A percentile compares a stretch with the other conserved stretches of the same genome.
These are phyloP conservation scores for Microchirus variegatus DNA, from an alignment of 2,797 vertebrate genomes.

Conservation along the genomic window DNA sequence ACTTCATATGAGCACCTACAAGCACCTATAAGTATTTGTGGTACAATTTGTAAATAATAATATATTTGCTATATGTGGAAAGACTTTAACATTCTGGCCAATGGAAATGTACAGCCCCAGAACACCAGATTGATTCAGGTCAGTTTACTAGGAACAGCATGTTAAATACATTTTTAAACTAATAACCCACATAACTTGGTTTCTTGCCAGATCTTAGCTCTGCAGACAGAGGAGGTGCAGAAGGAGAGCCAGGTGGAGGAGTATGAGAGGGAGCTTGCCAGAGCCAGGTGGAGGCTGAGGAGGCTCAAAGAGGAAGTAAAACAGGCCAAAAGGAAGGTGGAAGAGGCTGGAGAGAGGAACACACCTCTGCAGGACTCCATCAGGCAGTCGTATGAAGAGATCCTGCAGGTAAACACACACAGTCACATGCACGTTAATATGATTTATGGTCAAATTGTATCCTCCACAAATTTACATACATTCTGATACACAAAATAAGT, in stretches of 20 bases:
- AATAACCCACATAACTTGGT: neutral
- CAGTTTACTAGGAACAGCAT: too few species aligned
- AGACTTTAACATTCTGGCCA: too few species aligned
- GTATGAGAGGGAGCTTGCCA: slow-evolving; percentile 87
- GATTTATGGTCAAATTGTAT: neutral
- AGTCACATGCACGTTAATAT: neutral
- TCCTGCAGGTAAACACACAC: slow-evolving; percentile 61
- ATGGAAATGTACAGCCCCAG: too few species aligned
- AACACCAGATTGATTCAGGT: too few species aligned
- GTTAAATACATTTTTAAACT: neutral
- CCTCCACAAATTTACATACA: too few species aligned
- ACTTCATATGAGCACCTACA: too few species aligned
- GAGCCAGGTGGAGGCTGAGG: slow-evolving; percentile 87
- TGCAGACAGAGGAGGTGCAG: slow-evolving; percentile 87
- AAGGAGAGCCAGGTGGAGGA: slow-evolving; percentile 89
- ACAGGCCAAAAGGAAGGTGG: slow-evolving; percentile 73
- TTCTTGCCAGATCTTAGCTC: slow-evolving; percentile 83
- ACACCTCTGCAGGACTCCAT: slow-evolving; percentile 74
- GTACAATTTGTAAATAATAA: too few species aligned
- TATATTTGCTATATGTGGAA: too few species aligned
- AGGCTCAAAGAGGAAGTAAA: slow-evolving; percentile 88
- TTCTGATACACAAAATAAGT: too few species aligned
- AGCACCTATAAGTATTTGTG: too few species aligned
- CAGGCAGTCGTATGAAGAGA: slow-evolving; percentile 77
- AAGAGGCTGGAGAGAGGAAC: slow-evolving; percentile 70